Conservation (phyloP, 2,797 vertebrate species). For the Malacoraja senta region DNA sequence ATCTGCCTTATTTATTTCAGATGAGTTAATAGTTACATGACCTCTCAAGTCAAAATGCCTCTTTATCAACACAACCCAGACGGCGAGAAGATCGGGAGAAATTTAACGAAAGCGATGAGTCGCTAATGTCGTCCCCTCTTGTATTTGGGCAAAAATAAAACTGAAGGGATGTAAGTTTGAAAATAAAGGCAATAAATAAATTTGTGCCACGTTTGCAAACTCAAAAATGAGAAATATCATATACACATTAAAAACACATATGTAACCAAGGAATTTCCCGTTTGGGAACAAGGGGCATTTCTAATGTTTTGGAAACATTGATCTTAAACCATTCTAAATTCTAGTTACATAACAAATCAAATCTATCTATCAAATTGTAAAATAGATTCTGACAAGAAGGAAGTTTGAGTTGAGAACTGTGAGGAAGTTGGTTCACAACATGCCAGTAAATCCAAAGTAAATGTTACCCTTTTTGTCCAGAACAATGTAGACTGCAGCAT, state of each 20-base stretch:
- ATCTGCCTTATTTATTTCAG: neutral
- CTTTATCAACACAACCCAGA: neutral
- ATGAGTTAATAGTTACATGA: no score
- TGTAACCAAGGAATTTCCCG: neutral
- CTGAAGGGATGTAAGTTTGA: neutral
- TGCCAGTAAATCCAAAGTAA: neutral
- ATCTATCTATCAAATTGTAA: neutral
- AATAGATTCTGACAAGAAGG: neutral
- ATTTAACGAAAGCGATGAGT: neutral
- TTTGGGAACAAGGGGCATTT: neutral
- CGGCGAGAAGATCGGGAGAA: neutral
- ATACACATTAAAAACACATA: neutral
- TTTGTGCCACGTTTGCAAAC: neutral
- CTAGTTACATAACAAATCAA: no score
- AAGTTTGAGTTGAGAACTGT: neutral
- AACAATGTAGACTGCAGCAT: constrained; percentile 60
- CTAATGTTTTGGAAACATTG: neutral
- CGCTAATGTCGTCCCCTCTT: neutral
- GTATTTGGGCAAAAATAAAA: no score
- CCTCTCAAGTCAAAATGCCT: neutral
- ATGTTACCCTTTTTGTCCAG: constrained; percentile 55
- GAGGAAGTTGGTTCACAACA: no score
- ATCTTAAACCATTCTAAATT: neutral
- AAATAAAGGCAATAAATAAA: neutral
- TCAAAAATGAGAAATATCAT: neutral